A percentile compares a stretch with the other conserved stretches of the same genome.
phyloP scores from a whole-genome alignment of 2,797 vertebrate genomes.

The Spheniscus humboldti region DNA sequence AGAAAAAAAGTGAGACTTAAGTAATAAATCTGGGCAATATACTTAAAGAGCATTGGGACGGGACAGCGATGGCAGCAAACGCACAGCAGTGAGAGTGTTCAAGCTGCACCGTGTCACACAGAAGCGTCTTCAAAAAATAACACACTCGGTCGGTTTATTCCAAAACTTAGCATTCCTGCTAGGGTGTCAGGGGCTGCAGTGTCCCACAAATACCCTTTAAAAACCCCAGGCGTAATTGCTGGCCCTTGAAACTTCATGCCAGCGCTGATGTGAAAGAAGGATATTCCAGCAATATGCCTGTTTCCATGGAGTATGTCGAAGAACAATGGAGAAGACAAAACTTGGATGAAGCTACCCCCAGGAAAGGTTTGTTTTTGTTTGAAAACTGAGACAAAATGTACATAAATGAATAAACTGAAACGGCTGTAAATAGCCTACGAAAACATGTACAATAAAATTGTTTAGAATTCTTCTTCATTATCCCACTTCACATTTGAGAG shows the following conservation, averaged over 20 bases:
- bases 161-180: not conserved
- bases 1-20: not conserved
- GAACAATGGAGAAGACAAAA: not conserved
- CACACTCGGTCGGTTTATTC: not conserved
- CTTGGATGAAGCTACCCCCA: not conserved
- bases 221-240: not conserved
- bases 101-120: not conserved
- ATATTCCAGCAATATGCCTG: not conserved
- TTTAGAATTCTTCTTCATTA: conserved; percentile 20
- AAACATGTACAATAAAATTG: not conserved
- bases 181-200: not conserved
- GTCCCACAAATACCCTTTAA: not conserved
- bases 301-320: not conserved
- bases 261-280: not conserved
- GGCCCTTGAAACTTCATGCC: not conserved
- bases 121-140: not conserved
- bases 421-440: not conserved
- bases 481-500: not conserved
- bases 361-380: not conserved
- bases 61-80: not conserved
- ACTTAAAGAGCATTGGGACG: not conserved
- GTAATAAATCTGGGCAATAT: not conserved
- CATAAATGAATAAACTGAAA: conserved; percentile 28
- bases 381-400: conserved; percentile 36
- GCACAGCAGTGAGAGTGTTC: not conserved